Base-by-base conservation (phyloP, 2,797 vertebrate species). In the Sebastes oblongus region DNA sequence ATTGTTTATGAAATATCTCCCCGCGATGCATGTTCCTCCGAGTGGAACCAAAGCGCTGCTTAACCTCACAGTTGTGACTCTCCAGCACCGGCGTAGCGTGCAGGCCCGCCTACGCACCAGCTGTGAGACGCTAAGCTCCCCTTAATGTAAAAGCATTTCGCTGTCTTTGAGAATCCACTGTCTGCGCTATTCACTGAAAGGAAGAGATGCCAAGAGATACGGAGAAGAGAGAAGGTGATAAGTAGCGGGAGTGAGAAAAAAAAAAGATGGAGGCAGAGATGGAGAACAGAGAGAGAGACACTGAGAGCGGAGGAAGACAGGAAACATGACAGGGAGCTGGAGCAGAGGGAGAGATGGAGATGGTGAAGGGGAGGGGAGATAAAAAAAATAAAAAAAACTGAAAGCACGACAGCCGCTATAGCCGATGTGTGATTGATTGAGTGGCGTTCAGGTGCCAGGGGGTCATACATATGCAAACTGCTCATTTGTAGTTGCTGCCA, bases 381-480 rank as follows among this genome's bases (percentile, higher is more conserved):
- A 27, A 20, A 36, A 54, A 66, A 50, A 50, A 27, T 4, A 27
- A 12, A 29, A 64, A 67, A 58, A 73, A 75, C 39, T 18, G 8
- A 82, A 75, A 82, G 75, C 66, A 50, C 46, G 79, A 71, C 89
- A 86, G 86, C 69, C 14, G 18, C 81, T 66, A 29, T 54, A 75
- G 84, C 79, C 30, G n/a, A 85, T 84, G 84, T 74, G 86, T 93
- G 93, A 94, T 94, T 94, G 94, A 95, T 95, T 92, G 93, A 94
- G 90, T 90, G 90, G 87, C 87, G 42, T 81, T 91, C 72, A 25
- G 90, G 91, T 86, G 89, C 90, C 91, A 90, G 85, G 84, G 84
- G 90, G 91, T 91, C 90, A 92, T 94, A 87, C 91, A 93, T 91
- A 94, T 93, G 93, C 93, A 94, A 94, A 93, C 91, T 87, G 90